phyloP scores from a whole-genome alignment of 2,797 vertebrate genomes.

The Buphagus erythrorhynchus region DNA sequence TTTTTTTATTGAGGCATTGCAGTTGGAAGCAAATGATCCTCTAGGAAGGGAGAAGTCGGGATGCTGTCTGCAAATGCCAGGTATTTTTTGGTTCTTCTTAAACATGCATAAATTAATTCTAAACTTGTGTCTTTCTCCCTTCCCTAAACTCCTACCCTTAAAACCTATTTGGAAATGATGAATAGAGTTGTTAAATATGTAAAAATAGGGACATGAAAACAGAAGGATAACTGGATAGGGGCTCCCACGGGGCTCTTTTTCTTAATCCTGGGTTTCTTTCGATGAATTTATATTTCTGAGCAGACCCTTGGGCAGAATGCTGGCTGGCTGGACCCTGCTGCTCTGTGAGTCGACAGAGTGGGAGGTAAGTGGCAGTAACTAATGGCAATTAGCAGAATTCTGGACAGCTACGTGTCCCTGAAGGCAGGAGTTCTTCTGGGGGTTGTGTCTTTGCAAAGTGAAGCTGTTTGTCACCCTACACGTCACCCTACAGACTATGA shows the following conservation, averaged over 20 bases:
- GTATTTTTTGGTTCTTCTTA: not conserved
- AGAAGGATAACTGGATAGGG: not conserved
- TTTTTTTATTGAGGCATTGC: not conserved
- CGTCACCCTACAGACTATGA: not conserved
- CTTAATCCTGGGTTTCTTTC: not conserved
- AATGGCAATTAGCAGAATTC: conserved; percentile 2
- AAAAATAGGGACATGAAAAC: not conserved
- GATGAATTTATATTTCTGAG: not conserved
- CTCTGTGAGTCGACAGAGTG: not conserved
- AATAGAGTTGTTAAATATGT: not conserved
- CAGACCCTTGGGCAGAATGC: not conserved
- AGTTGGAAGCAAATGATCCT: not conserved
- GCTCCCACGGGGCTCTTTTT: not conserved
- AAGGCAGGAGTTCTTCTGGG: not conserved
- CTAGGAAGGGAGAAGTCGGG: not conserved
- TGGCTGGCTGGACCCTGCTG: not conserved
- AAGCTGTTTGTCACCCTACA: not conserved
- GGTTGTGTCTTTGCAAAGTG: not conserved
- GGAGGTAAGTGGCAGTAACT: conserved; percentile 2
- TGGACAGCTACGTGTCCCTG: not conserved
- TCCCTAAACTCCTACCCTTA: not conserved
- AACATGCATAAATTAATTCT: not conserved
- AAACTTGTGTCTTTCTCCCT: not conserved
- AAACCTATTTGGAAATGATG: not conserved
- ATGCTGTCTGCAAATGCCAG: not conserved